phyloP scores from a whole-genome alignment of 2,113 vertebrate genomes.

The Marmota flaviventris region DNA sequence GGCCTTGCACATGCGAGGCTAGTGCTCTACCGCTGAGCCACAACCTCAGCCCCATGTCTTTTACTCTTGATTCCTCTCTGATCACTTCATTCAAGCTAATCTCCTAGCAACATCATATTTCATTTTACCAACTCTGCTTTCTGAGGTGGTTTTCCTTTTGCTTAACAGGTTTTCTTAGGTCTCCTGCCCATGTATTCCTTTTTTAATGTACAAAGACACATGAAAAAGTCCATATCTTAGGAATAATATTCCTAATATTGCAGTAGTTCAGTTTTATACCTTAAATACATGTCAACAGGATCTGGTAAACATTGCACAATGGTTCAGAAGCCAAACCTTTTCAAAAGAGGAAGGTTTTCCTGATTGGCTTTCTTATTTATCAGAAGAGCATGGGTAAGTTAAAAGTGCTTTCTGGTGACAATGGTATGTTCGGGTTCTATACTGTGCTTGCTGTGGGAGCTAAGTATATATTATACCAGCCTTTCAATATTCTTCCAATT shows the following conservation, averaged over 20 bases:
- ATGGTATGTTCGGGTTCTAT: not conserved
- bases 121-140: conserved; percentile 32
- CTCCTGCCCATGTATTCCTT: not conserved
- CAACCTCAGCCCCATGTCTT: too few species aligned
- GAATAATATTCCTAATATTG: conserved; percentile 28
- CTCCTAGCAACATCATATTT: not conserved
- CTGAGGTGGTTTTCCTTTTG: not conserved
- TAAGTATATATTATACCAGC: conserved; percentile 55
- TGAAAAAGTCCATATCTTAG: not conserved
- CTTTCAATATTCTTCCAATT: conserved; percentile 10
- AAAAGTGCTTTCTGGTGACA: conserved; percentile 56
- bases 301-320: conserved; percentile 48
- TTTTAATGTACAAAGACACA: not conserved
- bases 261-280: conserved; percentile 43
- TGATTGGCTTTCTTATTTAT: conserved; percentile 51
- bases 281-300: conserved; percentile 48
- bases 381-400: conserved; percentile 6
- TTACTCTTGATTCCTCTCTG: not conserved
- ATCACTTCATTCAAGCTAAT: conserved; percentile 15
- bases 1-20: too few species aligned
- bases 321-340: conserved; percentile 60
- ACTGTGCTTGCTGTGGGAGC: conserved; percentile 4
- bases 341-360: conserved; percentile 43
- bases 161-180: conserved; percentile 29
- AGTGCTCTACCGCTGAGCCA: too few species aligned